Base-by-base conservation (phyloP, 2,113 vertebrate genomes). In the Catharus bicknelli region DNA sequence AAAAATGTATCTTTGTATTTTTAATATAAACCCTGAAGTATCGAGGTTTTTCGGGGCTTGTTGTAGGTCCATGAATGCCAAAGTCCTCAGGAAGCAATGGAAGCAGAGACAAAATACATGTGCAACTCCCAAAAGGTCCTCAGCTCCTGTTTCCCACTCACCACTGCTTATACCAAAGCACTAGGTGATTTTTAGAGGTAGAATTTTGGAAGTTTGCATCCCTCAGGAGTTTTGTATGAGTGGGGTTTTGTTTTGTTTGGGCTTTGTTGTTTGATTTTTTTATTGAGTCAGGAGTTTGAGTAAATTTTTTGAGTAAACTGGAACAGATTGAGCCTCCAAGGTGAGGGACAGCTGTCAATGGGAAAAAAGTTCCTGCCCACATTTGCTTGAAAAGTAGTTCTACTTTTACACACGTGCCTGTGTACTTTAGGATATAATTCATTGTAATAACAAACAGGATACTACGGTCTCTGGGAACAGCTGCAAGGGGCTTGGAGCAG, bases 401-500 rank as follows among this genome's bases (percentile, higher is more conserved):
- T 9, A 13, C 9, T 57, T 62, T 22, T 77, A 40, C 13, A 47
- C 9, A 9, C 10, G 18, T 42, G 34, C 47, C 55, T 51, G 27
- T 38, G 27, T 20, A 54, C 18, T 55, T 59, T 11, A 51, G 57
- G 58, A 48, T 34, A 42, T 17, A 53, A 82, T 59, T 54, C 25
- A 61, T 15, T 73, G 38, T 27, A 62, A 25, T 51, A 86, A n/a
- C 27, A 82, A 88, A 78, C 70, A 78, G 89, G 89, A 80, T 62
- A 64, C 68, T 70, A 3, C 7, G 5, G 40, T 61, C 53, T 75
- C 68, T 6, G 29, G 48, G 62, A 93, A 61, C 61, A 90, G 58
- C 90, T 86, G 62, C 53, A 70, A 67, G 48, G 54, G 45, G 58
- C 75, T 95, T 45, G 86, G 53, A 73, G 75, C 69, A 74, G 75